Percentiles rank a stretch among this genome's conserved stretches.
These are phyloP conservation scores for Caiman crocodilus DNA, from an alignment of 2,797 vertebrate genomes.

Conservation along the genomic window DNA sequence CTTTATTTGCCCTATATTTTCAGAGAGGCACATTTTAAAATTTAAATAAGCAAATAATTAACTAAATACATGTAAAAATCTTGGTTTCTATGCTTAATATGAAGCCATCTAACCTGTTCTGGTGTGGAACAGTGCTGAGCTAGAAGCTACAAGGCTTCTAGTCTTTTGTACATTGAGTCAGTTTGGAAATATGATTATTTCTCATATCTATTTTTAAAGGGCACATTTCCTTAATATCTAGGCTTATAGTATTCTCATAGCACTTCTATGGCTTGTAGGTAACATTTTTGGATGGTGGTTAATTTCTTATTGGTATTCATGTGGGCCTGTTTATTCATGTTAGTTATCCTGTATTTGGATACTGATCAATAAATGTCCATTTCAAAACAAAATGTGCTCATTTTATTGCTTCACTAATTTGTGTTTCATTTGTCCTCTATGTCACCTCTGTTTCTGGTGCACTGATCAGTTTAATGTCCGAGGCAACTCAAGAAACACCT, in stretches of 20 bases:
- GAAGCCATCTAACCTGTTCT: constrained; percentile 31
- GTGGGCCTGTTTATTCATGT: neutral
- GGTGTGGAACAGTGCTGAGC: constrained; percentile 4
- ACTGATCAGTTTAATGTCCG: constrained; percentile 52
- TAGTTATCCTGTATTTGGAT: neutral
- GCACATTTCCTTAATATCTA: neutral
- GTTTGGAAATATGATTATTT: neutral
- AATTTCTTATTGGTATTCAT: neutral
- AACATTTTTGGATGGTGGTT: neutral
- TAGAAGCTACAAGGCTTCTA: neutral
- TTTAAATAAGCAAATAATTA: constrained; percentile 41
- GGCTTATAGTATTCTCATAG: neutral
- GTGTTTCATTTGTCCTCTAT: constrained; percentile 56
- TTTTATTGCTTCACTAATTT: constrained; percentile 65
- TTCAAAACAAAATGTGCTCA: constrained; percentile 53
- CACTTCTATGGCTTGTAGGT: neutral
- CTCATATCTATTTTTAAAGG: neutral
- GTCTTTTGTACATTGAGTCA: neutral
- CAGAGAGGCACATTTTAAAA: constrained; percentile 25
- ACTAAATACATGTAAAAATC: constrained; percentile 2
- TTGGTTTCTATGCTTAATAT: neutral
- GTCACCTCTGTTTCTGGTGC: constrained; percentile 46
- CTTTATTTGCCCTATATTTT: constrained; percentile 49
- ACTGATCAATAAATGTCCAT: constrained; percentile 53
- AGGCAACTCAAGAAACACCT: constrained; percentile 34